A percentile compares a stretch with the other conserved stretches of the same genome.
Evolutionary conservation across 2,113 vertebrate genomes (phyloP).

Genomic region (Takifugu bimaculatus): DNA sequence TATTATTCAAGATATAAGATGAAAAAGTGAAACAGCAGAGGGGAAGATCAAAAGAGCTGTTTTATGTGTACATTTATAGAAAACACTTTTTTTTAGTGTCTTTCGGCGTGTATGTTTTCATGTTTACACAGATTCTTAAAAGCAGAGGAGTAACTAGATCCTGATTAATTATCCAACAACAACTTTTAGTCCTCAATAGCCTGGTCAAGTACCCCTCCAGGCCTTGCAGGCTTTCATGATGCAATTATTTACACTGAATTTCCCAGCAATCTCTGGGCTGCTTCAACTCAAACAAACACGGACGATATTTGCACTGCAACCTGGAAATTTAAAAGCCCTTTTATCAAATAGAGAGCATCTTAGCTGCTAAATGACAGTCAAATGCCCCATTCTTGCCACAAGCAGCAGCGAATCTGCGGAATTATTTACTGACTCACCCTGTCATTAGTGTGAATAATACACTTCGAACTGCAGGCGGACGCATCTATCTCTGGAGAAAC

Average conservation of each 20-base stretch:
- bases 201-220: too few relatives aligned
- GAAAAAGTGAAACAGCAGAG: not conserved
- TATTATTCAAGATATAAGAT: conserved; percentile 8
- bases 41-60: not conserved
- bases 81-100: not conserved
- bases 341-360: not conserved
- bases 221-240: too few relatives aligned
- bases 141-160: too few relatives aligned
- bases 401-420: conserved; percentile 16
- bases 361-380: conserved; percentile 2
- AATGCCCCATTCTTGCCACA: conserved; percentile 22
- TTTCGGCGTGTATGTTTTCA: too few relatives aligned
- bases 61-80: conserved; percentile 7
- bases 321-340: conserved; percentile 22
- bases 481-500: conserved; percentile 15
- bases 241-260: not conserved
- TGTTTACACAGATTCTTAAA: not conserved
- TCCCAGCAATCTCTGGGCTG: not conserved
- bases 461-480: conserved; percentile 17
- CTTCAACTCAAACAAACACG: conserved; percentile 22
- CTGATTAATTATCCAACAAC: too few relatives aligned
- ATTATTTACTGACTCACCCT: conserved; percentile 40
- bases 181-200: too few relatives aligned
- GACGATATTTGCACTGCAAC: conserved; percentile 26
- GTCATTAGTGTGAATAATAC: conserved; percentile 37